Evolutionary conservation across 2,113 vertebrate species (phyloP).

Genomic region (Daubentonia madagascariensis): DNA sequence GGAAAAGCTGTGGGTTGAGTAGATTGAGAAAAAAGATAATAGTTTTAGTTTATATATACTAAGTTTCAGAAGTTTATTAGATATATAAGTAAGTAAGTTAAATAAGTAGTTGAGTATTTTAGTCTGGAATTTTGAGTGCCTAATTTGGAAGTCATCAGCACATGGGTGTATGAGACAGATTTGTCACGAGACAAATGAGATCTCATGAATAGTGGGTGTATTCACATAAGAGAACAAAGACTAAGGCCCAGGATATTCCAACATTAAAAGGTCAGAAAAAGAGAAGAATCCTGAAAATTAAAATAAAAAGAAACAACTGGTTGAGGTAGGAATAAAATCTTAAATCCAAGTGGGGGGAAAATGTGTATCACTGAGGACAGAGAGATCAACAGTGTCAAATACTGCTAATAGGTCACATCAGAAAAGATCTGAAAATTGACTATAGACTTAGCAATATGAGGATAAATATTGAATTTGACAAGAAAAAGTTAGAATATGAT

Average conservation of each 20-base stretch:
- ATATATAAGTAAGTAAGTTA: background rate
- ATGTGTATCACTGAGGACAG: background rate
- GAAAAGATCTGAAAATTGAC: background rate
- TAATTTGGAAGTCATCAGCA: background rate
- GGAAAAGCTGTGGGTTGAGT: background rate
- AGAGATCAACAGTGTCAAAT: background rate
- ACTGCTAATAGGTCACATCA: background rate
- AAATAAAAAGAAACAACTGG: background rate
- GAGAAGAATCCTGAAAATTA: background rate
- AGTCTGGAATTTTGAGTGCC: background rate
- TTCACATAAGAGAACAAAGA: background rate
- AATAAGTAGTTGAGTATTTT: background rate
- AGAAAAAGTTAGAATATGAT: background rate
- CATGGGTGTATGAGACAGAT: no score
- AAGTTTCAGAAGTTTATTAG: background rate
- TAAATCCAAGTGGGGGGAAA: background rate
- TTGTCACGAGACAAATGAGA: background rate
- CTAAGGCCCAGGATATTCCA: background rate
- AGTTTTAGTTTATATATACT: background rate
- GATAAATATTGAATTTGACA: background rate
- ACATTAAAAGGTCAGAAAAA: background rate
- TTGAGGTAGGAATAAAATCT: background rate
- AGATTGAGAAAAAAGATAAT: background rate
- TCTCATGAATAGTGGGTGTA: background rate
- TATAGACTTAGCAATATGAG: background rate